Conservation (phyloP, 2,113 vertebrate species). For the Pteropus alecto region DNA sequence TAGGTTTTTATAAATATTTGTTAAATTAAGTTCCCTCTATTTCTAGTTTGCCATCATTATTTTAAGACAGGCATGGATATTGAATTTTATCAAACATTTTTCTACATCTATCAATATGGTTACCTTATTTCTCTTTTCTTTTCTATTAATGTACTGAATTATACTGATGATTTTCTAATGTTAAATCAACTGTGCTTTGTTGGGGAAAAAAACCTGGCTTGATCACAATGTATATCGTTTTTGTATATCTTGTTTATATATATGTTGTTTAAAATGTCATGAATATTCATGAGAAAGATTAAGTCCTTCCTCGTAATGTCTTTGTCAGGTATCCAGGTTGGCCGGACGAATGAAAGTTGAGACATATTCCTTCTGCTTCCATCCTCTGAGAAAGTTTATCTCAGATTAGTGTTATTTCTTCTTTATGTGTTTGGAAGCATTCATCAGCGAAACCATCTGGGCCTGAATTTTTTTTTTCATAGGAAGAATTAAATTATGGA, state of each 20-base stretch:
- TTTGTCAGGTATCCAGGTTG: background rate
- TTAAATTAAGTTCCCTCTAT: background rate
- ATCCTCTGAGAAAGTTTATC: background rate
- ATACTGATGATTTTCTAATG: background rate
- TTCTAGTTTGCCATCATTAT: background rate
- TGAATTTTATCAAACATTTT: background rate
- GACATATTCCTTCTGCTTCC: background rate
- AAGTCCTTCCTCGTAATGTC: background rate
- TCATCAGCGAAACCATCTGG: background rate
- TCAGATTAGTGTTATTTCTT: constrained; percentile 1
- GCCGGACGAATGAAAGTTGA: background rate
- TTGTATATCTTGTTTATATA: background rate
- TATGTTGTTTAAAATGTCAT: background rate
- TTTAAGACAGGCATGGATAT: background rate
- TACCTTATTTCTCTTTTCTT: background rate
- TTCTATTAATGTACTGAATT: background rate
- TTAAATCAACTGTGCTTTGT: background rate
- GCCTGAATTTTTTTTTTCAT: background rate
- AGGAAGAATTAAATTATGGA: background rate
- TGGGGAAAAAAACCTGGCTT: background rate
- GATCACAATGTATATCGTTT: background rate
- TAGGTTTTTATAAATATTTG: background rate
- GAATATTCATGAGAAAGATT: background rate
- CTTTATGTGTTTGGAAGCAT: constrained; percentile 1
- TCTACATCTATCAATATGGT: background rate